Evolutionary conservation across 1,140 invertebrate genomes (phyloP).

Genomic region (Drosophila gunungcola): DNA sequence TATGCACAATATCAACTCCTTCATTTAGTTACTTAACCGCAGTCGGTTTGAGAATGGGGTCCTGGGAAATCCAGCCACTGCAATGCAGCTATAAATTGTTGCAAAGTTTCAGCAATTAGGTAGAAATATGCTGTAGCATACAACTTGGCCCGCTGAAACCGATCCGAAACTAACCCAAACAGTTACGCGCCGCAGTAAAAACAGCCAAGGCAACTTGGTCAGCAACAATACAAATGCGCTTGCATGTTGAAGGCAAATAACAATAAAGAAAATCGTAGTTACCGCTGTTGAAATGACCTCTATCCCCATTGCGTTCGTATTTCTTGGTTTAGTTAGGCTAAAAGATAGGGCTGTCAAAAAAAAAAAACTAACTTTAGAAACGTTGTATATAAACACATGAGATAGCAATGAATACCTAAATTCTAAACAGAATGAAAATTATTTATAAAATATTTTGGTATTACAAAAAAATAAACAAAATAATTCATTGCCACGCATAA

Average conservation of each 20-base stretch:
- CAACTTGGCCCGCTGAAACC: slow-evolving; percentile 47
- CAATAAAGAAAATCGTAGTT: slow-evolving; percentile 65
- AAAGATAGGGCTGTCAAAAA: slow-evolving; percentile 31
- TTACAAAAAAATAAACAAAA: not conserved
- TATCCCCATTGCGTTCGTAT: not conserved
- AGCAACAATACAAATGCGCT: slow-evolving; percentile 70
- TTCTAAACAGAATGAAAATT: not conserved
- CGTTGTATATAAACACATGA: too few relatives aligned
- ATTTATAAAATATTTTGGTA: too few relatives aligned
- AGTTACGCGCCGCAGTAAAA: slow-evolving; percentile 18
- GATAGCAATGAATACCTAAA: too few relatives aligned
- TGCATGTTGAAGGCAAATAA: slow-evolving; percentile 75
- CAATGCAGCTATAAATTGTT: slow-evolving; percentile 81
- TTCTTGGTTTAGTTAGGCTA: slow-evolving; percentile 21
- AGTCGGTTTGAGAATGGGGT: slow-evolving; percentile 3
- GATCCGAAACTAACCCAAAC: slow-evolving; percentile 30
- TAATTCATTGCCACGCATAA: slow-evolving; percentile 5
- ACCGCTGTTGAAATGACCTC: slow-evolving; percentile 7
- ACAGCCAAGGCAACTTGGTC: slow-evolving; percentile 50
- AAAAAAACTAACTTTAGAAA: not conserved
- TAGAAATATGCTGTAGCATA: slow-evolving; percentile 67
- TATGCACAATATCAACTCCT: slow-evolving; percentile 59
- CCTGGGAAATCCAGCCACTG: slow-evolving; percentile 52
- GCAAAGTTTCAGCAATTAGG: slow-evolving; percentile 75
- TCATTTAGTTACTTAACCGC: slow-evolving; percentile 57